A percentile compares a stretch with the other conserved stretches of the same genome.
These are phyloP conservation scores for Melinaea menophilus DNA, from an alignment of 2,888 invertebrate genomes.

Conservation along the genomic window DNA sequence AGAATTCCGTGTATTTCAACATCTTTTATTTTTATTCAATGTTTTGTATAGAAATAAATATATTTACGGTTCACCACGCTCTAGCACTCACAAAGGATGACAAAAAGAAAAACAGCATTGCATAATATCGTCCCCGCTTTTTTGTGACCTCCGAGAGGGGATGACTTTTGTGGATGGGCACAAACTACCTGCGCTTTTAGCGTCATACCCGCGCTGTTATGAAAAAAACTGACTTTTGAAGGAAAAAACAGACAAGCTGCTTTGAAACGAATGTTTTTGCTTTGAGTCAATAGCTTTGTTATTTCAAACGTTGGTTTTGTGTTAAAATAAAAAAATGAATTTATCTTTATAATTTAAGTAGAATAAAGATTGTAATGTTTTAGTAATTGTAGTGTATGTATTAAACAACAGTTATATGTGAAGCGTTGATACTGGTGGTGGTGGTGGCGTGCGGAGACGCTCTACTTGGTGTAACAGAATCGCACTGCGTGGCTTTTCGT, in stretches of 20 bases:
- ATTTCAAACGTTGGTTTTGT: too few relatives aligned
- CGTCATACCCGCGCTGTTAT: neutral
- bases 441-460: slow-evolving; percentile 57
- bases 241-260: neutral
- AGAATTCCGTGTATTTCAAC: too few relatives aligned
- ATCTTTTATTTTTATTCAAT: neutral
- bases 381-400: slow-evolving; percentile 10
- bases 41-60: neutral
- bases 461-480: slow-evolving; percentile 61
- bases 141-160: slow-evolving; percentile 11
- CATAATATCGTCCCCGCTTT: slow-evolving; percentile 38
- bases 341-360: neutral
- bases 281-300: neutral
- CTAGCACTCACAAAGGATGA: slow-evolving; percentile 28
- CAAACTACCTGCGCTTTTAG: slow-evolving; percentile 24
- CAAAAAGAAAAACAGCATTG: slow-evolving; percentile 45
- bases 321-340: too few relatives aligned
- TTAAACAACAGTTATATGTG: slow-evolving; percentile 25
- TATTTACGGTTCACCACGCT: slow-evolving; percentile 21
- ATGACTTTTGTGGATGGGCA: slow-evolving; percentile 14
- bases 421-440: slow-evolving; percentile 27
- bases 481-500: slow-evolving; percentile 42
- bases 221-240: slow-evolving; percentile 1
- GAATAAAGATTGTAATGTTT: neutral
- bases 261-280: neutral